Evolutionary conservation across 92 coral and sea anemone genomes (phyloP).

Genomic region (Palythoa grandis): DNA sequence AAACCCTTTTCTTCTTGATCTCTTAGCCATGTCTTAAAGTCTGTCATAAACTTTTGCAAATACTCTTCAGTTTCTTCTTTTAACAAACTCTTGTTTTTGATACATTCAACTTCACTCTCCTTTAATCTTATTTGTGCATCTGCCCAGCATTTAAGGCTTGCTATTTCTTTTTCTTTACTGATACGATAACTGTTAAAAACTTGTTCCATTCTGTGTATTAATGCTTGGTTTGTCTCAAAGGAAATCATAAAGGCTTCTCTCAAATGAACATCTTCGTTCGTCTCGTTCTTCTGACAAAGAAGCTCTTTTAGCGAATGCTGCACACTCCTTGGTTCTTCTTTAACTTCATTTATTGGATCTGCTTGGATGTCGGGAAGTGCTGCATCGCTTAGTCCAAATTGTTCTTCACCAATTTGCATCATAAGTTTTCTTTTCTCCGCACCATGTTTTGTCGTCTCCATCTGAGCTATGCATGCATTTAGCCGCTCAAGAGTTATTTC

Average conservation of each 20-base stretch:
- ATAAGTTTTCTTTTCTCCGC: background rate
- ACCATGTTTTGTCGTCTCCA: background rate
- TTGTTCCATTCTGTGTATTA: constrained; percentile 8
- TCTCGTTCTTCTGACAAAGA: background rate
- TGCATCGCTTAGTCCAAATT: background rate
- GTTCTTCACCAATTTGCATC: background rate
- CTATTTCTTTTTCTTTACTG: constrained; percentile 24
- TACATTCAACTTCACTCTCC: constrained; percentile 5
- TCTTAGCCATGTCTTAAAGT: background rate
- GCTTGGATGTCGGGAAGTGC: background rate
- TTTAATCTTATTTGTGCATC: constrained; percentile 28
- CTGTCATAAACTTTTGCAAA: background rate
- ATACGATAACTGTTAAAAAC: background rate
- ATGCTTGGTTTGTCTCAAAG: constrained; percentile 4
- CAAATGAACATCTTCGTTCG: background rate
- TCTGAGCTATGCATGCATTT: background rate
- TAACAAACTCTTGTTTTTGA: background rate
- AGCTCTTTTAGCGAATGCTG: constrained; percentile 4
- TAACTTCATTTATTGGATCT: background rate
- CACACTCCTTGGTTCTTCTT: background rate
- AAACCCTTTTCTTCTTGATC: constrained; percentile 7
- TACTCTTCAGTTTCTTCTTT: background rate
- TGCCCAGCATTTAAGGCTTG: constrained; percentile 11
- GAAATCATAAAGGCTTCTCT: constrained; percentile 10
- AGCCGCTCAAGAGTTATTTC: background rate